Conservation (phyloP, 2,888 invertebrate genomes). For the Chalcis sispes region DNA sequence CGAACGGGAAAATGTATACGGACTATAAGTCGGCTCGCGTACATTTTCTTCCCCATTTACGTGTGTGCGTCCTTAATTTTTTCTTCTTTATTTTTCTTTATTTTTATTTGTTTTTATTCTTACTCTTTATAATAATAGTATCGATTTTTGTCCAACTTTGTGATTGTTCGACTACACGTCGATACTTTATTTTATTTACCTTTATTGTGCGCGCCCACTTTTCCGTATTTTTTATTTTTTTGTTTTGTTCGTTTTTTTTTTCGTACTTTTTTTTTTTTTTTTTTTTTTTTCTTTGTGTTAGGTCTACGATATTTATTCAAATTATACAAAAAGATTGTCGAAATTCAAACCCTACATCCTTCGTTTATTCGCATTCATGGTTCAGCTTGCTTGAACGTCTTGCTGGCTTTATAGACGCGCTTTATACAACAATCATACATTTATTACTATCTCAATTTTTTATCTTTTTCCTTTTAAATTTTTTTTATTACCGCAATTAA, state of each 20-base stretch:
- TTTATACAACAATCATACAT: background rate
- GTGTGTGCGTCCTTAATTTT: too few species aligned
- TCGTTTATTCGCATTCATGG: background rate
- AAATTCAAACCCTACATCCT: constrained; percentile 62
- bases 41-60: too few species aligned
- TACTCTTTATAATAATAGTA: too few species aligned
- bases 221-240: background rate
- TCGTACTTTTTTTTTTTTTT: background rate
- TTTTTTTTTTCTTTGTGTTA: background rate
- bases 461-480: background rate
- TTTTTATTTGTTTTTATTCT: background rate
- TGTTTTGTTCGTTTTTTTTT: background rate
- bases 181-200: background rate
- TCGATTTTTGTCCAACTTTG: too few species aligned
- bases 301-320: constrained; percentile 56
- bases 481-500: background rate
- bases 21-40: too few species aligned
- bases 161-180: background rate
- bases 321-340: constrained; percentile 72
- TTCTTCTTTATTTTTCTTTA: too few species aligned
- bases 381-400: background rate
- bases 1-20: constrained; percentile 15
- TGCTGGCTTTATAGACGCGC: background rate
- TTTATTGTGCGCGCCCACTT: background rate
- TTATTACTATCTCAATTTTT: constrained; percentile 8